phyloP scores from a whole-genome alignment of 2,888 invertebrate species.

The Desoria tigrina region DNA sequence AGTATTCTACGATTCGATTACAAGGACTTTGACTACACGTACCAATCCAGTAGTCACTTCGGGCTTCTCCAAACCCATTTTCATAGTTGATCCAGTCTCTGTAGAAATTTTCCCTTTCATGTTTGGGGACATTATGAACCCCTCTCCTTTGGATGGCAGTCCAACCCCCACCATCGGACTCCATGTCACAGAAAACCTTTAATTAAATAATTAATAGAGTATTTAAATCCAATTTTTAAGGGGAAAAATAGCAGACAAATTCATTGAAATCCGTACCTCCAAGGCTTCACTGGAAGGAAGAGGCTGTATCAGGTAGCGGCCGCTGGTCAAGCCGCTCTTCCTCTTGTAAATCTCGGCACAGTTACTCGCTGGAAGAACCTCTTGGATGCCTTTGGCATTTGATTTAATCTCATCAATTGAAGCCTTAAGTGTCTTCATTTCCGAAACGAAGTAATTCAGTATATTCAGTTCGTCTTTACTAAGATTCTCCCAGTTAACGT shows the following conservation, averaged over 20 bases:
- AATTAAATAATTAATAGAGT: too few relatives aligned
- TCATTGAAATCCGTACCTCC: too few relatives aligned
- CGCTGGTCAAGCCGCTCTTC: not conserved
- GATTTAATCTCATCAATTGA: not conserved
- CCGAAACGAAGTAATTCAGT: not conserved
- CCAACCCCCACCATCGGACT: slow-evolving; percentile 44
- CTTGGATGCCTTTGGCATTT: not conserved
- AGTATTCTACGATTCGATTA: not conserved
- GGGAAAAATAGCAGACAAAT: too few relatives aligned
- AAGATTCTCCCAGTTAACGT: slow-evolving; percentile 4
- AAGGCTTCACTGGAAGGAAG: not conserved
- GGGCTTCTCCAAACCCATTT: slow-evolving; percentile 42
- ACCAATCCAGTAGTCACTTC: slow-evolving; percentile 45
- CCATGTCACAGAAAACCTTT: slow-evolving; percentile 42
- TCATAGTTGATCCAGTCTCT: slow-evolving; percentile 45
- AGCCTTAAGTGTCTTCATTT: not conserved
- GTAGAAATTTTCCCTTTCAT: slow-evolving; percentile 36
- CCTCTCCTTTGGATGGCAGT: slow-evolving; percentile 42
- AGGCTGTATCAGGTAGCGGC: not conserved
- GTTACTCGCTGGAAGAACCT: not conserved
- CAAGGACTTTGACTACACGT: not conserved
- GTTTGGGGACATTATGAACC: slow-evolving; percentile 20
- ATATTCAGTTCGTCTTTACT: slow-evolving; percentile 9
- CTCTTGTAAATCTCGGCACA: not conserved
- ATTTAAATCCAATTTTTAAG: too few relatives aligned